These are phyloP conservation scores for Drepana falcataria DNA, from an alignment of 2,888 invertebrate genomes.

Conservation along the genomic window DNA sequence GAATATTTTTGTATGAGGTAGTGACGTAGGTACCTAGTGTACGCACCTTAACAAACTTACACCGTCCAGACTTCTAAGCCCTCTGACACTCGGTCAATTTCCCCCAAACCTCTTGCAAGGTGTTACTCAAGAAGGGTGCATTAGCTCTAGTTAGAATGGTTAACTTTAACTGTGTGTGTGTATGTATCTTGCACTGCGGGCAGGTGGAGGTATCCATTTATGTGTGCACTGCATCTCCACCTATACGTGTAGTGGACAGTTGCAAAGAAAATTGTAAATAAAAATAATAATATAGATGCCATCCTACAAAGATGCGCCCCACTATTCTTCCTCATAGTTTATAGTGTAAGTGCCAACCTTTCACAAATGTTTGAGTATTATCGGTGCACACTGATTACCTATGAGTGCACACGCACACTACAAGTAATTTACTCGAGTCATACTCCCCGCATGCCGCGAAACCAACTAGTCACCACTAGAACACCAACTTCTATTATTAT, in stretches of 20 bases:
- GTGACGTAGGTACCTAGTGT: conserved; percentile 21
- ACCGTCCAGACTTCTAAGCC: conserved; percentile 29
- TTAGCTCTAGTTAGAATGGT: conserved; percentile 32
- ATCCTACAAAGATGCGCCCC: too few relatives aligned
- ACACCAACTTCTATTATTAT: too few relatives aligned
- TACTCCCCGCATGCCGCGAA: too few relatives aligned
- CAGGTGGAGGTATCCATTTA: conserved; percentile 39
- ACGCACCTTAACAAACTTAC: conserved; percentile 31
- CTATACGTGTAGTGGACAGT: conserved; percentile 27
- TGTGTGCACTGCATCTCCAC: conserved; percentile 38
- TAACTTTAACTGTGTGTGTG: conserved; percentile 32
- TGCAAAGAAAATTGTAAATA: conserved; percentile 14
- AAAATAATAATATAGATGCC: too few relatives aligned
- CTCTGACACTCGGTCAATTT: conserved; percentile 21
- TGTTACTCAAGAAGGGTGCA: conserved; percentile 13
- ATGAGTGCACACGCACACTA: too few relatives aligned
- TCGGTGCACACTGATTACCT: too few relatives aligned
- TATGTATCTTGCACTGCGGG: conserved; percentile 30
- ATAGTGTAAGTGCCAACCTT: too few relatives aligned
- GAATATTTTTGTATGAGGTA: too few relatives aligned
- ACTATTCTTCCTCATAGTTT: too few relatives aligned
- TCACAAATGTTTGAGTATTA: too few relatives aligned
- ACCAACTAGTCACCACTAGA: too few relatives aligned
- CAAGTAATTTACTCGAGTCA: too few relatives aligned
- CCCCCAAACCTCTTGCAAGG: conserved; percentile 20